These are phyloP conservation scores for Bemisia tabaci DNA, from an alignment of 1,140 invertebrate genomes.

Conservation along the genomic window DNA sequence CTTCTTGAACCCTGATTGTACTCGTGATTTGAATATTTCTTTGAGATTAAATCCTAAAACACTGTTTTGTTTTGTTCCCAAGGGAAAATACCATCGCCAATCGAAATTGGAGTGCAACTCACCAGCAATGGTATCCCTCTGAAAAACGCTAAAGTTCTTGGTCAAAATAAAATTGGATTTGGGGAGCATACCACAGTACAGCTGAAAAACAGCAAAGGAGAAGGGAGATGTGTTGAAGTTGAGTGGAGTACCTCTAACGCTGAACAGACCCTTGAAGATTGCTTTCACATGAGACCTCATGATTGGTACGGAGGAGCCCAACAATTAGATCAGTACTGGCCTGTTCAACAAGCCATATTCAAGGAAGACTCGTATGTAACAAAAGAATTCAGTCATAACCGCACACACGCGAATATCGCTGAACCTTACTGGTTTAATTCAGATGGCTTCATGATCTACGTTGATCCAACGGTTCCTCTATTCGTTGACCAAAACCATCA, in stretches of 20 bases:
- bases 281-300: background rate
- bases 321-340: slow-evolving; percentile 11
- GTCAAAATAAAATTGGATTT: background rate
- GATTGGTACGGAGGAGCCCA: slow-evolving; percentile 17
- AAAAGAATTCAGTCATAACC: slow-evolving; percentile 2
- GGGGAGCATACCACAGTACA: background rate
- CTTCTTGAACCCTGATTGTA: no score
- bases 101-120: background rate
- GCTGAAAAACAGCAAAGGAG: background rate
- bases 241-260: slow-evolving; percentile 18
- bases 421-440: slow-evolving; percentile 23
- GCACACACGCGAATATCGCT: no score
- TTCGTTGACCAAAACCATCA: slow-evolving; percentile 30
- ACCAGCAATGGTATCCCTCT: background rate
- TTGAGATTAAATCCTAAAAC: no score
- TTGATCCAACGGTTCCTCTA: slow-evolving; percentile 13
- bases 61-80: no score
- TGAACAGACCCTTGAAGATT: background rate
- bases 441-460: slow-evolving; percentile 17
- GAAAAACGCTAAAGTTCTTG: background rate
- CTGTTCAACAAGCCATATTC: slow-evolving; percentile 12
- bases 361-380: slow-evolving; percentile 7
- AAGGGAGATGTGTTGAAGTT: background rate
- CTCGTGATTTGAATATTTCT: no score
- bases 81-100: no score